Conservation (phyloP, 2,797 vertebrate genomes). For the Thalassophryne amazonica region DNA sequence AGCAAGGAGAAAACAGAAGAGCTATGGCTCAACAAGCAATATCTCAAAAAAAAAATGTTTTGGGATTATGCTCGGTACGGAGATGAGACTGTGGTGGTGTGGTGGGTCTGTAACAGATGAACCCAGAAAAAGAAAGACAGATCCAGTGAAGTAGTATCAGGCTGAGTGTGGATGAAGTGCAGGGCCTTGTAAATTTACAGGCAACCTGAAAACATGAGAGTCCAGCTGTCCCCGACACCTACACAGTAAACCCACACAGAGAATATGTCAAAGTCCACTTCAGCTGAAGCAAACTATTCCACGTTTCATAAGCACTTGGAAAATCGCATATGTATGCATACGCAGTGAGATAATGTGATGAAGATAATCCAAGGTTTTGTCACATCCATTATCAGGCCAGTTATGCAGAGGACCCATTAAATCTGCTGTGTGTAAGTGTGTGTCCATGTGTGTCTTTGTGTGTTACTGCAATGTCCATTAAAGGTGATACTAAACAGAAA, state of each 20-base stretch:
- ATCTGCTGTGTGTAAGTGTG: neutral
- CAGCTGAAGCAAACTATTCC: slow-evolving; percentile 15
- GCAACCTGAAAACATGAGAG: slow-evolving; percentile 34
- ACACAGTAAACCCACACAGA: slow-evolving; percentile 7
- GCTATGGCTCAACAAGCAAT: slow-evolving; percentile 50
- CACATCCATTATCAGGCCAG: neutral
- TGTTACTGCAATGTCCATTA: neutral
- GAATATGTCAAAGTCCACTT: slow-evolving; percentile 19
- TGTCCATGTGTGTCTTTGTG: neutral
- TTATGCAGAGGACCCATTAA: neutral
- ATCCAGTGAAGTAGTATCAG: slow-evolving; percentile 1
- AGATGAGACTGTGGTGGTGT: slow-evolving; percentile 17
- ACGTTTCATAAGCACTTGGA: slow-evolving; percentile 8
- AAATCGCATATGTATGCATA: slow-evolving; percentile 9
- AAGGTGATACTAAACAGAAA: slow-evolving; percentile 19
- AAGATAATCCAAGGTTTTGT: slow-evolving; percentile 1
- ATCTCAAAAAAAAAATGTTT: slow-evolving; percentile 26
- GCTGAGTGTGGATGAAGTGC: slow-evolving; percentile 4
- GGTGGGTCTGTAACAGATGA: slow-evolving; percentile 8
- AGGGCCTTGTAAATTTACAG: slow-evolving; percentile 47
- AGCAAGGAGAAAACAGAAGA: slow-evolving; percentile 41
- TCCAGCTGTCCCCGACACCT: slow-evolving; percentile 4
- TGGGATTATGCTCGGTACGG: slow-evolving; percentile 28
- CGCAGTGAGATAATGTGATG: slow-evolving; percentile 3
- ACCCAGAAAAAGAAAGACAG: neutral